Conservation (phyloP, 2,888 invertebrate species). For the Apantesis nais region DNA sequence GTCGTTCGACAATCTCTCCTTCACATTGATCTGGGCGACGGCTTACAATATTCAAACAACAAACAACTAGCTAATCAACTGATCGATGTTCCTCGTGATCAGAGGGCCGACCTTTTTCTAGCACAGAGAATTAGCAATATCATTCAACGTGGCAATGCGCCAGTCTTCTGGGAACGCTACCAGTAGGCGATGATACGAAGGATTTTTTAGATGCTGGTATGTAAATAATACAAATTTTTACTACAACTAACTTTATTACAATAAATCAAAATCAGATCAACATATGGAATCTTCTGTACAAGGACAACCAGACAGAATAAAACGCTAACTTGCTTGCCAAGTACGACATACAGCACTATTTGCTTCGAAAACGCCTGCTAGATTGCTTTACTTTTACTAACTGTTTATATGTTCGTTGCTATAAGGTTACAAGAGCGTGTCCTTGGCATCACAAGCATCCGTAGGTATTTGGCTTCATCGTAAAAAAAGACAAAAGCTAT, state of each 20-base stretch:
- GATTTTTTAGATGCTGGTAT: too few relatives aligned
- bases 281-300: neutral
- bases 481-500: neutral
- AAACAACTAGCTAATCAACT: too few relatives aligned
- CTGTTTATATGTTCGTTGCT: neutral
- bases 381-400: neutral
- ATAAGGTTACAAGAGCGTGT: neutral
- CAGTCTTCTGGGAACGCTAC: too few relatives aligned
- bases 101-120: too few relatives aligned
- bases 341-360: neutral
- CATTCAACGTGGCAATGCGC: too few relatives aligned
- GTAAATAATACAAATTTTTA: too few relatives aligned
- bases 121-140: too few relatives aligned
- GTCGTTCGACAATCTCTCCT: too few relatives aligned
- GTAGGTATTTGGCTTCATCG: neutral
- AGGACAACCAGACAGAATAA: neutral
- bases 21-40: neutral
- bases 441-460: neutral
- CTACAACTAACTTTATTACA: too few relatives aligned
- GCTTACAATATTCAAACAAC: too few relatives aligned
- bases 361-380: neutral
- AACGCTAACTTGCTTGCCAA: neutral
- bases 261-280: neutral
- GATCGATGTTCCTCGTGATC: too few relatives aligned
- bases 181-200: too few relatives aligned